phyloP scores from a whole-genome alignment of 92 coral and sea anemone species.

The Epizoanthus scotinus region DNA sequence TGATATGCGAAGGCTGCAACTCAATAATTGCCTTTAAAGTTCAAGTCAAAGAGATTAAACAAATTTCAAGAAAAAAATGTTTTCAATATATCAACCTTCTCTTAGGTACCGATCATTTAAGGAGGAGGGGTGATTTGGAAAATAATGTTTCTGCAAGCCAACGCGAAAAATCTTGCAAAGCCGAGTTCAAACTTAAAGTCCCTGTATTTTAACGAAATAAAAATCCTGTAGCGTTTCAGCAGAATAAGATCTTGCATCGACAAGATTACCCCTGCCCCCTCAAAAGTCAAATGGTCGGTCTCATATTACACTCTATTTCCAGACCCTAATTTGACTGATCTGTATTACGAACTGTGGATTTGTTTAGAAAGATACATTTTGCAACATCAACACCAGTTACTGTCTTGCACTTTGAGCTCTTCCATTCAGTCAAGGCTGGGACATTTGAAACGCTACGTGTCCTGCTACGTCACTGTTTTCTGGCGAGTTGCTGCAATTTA shows the following conservation, averaged over 20 bases:
- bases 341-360: slow-evolving; percentile 68
- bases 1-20: slow-evolving; percentile 48
- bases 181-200: too few relatives aligned
- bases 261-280: too few relatives aligned
- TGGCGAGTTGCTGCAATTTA: slow-evolving; percentile 30
- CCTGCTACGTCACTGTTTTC: slow-evolving; percentile 48
- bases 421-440: slow-evolving; percentile 54
- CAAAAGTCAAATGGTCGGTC: too few relatives aligned
- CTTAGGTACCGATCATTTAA: too few relatives aligned
- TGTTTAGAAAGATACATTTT: slow-evolving; percentile 51
- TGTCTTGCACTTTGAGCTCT: slow-evolving; percentile 66
- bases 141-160: too few relatives aligned
- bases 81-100: slow-evolving; percentile 80
- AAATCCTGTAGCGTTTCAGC: too few relatives aligned
- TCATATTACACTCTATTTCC: slow-evolving; percentile 83
- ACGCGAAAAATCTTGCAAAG: too few relatives aligned
- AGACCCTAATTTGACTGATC: slow-evolving; percentile 90
- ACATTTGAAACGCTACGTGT: slow-evolving; percentile 47
- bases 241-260: too few relatives aligned
- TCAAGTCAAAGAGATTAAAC: background rate
- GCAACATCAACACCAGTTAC: slow-evolving; percentile 45
- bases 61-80: slow-evolving; percentile 8
- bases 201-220: too few relatives aligned
- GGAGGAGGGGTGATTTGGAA: too few relatives aligned
- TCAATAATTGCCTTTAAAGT: slow-evolving; percentile 33